Conservation (phyloP, 2,113 vertebrate genomes). For the Eptatretus burgeri region DNA sequence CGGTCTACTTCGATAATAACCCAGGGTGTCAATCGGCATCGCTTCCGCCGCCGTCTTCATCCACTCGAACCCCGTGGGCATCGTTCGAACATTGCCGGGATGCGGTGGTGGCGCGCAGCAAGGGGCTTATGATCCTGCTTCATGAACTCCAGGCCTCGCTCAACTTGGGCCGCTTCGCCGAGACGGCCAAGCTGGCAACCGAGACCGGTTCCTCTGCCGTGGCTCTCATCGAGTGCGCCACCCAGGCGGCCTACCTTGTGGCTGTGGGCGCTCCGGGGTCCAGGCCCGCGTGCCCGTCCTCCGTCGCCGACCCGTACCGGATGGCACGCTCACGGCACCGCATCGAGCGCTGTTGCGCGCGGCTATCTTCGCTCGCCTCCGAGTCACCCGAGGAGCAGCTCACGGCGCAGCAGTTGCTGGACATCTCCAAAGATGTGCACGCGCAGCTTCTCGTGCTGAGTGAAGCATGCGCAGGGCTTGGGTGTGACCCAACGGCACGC, state of each 20-base stretch:
- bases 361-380: slow-evolving; percentile 19
- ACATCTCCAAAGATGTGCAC: slow-evolving; percentile 78
- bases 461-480: slow-evolving; percentile 57
- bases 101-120: slow-evolving; percentile 81
- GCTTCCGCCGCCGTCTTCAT: slow-evolving; percentile 15
- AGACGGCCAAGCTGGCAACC: slow-evolving; percentile 54
- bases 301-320: slow-evolving; percentile 78
- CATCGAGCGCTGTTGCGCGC: slow-evolving; percentile 58
- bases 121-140: slow-evolving; percentile 83
- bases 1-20: slow-evolving; percentile 17
- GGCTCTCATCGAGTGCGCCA: slow-evolving; percentile 64
- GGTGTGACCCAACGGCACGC: slow-evolving; percentile 61
- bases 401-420: slow-evolving; percentile 66
- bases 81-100: slow-evolving; percentile 90
- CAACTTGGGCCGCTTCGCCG: slow-evolving; percentile 74
- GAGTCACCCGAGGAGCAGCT: slow-evolving; percentile 44
- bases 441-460: slow-evolving; percentile 69
- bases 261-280: slow-evolving; percentile 52
- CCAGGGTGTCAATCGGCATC: not conserved
- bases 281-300: slow-evolving; percentile 38
- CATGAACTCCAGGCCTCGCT: slow-evolving; percentile 95
- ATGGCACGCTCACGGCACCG: slow-evolving; percentile 79
- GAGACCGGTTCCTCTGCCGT: slow-evolving; percentile 81
- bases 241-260: slow-evolving; percentile 69
- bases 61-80: no score